Base-by-base conservation (phyloP, 2,113 vertebrate species). In the Speoplatyrhinus poulsoni region DNA sequence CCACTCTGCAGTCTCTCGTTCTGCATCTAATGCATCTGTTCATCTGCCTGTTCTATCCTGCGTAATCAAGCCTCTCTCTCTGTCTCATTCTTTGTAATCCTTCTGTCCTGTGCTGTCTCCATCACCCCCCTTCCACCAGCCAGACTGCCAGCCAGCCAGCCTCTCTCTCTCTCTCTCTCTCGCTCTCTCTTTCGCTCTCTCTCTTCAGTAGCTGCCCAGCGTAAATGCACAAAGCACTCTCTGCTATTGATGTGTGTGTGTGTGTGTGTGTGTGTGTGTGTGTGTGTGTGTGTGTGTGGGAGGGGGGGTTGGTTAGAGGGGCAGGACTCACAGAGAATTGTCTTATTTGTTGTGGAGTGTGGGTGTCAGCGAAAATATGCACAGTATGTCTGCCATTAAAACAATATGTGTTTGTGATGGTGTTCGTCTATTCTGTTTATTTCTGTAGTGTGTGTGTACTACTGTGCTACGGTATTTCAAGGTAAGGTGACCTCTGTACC, bases 141-240 rank as follows among this genome's bases (percentile, higher is more conserved):
- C 26, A 26, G 26, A 2, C 26, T 2, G 26, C 26, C 26, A 26
- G 26, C 26, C 19, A 19, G 19, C 19, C 19, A 19, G 19, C 19
- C 77, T 79, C 85, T 73, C 71, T 69, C 77, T 80, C 80, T 84
- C 81, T 83, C 81, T 75, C 76, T 69, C 56, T 56, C 70, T 58
- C 70, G 53, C 73, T 73, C 81, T 77, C 70, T 64, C 77, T 47
- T 60, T 62, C 59, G 46, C 69, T 59, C 76, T 80, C 79, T 62
- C 75, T 70, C 80, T 52, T 58, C 75, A 56, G 73, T 81, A 64
- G 79, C 82, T 85, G 81, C 78, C 77, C 80, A 76, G 77, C 67
- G 67, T 82, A 79, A 89, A 90, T 85, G 76, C 85, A 90, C 90
- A 92, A 90, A 90, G 91, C 86, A 82, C 76, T 84, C 81, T 75